phyloP scores from a whole-genome alignment of 2,797 vertebrate species.

The Alcedo quadribrachys region DNA sequence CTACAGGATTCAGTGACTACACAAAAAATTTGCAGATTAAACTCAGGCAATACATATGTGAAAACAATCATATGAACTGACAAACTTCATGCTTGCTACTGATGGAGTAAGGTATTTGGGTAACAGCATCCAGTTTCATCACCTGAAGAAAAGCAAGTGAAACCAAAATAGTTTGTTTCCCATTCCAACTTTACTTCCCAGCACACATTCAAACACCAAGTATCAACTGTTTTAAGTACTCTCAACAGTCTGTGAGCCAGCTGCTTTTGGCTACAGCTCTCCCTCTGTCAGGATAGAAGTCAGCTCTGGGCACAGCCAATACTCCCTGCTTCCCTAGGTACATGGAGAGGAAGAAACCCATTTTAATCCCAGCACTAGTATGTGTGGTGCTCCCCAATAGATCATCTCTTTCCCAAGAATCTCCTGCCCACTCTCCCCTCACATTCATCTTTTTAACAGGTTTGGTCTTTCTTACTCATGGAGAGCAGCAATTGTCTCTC shows the following conservation, averaged over 20 bases:
- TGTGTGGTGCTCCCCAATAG: not conserved
- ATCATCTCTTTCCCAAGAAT: not conserved
- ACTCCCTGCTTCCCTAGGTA: not conserved
- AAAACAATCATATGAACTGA: not conserved
- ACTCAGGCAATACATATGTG: not conserved
- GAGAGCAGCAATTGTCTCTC: not conserved
- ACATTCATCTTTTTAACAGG: not conserved
- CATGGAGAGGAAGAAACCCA: not conserved
- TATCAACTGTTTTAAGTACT: not conserved
- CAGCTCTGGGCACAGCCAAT: not conserved
- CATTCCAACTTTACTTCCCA: not conserved
- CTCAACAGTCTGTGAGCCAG: not conserved
- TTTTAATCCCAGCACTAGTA: not conserved
- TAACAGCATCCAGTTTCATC: not conserved
- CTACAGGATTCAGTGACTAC: not conserved
- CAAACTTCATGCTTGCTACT: not conserved
- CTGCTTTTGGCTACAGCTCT: not conserved
- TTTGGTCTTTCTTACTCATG: not conserved
- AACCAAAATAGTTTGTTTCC: not conserved
- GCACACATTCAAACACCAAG: not conserved
- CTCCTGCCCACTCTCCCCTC: not conserved
- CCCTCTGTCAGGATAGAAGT: not conserved
- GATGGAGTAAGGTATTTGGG: not conserved
- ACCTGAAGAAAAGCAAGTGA: not conserved
- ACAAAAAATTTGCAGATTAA: not conserved